Evolutionary conservation across 1,140 invertebrate species (phyloP), one percentile per base, ranked within the genome.

Genomic region (Caerostris darwini): DNA sequence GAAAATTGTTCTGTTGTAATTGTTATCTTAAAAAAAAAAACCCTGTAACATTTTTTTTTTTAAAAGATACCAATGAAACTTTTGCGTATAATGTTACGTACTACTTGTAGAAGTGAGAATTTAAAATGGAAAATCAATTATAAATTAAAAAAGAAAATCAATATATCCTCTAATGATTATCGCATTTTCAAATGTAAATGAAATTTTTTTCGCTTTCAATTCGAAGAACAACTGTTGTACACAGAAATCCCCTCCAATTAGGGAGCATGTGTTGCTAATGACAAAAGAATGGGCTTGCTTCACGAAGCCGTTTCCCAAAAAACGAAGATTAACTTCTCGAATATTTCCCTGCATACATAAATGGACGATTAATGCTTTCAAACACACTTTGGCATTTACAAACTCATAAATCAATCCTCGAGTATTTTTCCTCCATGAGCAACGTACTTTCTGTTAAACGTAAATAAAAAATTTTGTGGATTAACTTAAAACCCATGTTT

Each of bases 311-410:
- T 53, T 50, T 12, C 8, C 12, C 12, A 5, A 34, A 10, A 77
- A 77, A 50, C 34, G 12, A 34, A 77, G 71, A 77, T 77, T 50
- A 77, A 77, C 10, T 19, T 77, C 34, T 12, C 71, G 53, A 14
- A 77, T 77, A 10, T 77, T 77, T 77, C 34, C 7, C 71, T 50
- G 8, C 50, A 53, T 8, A 50, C 19, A 19, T 77, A 77, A 77
- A 77, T 77, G 71, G 50, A 50, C 50, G 12, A 50, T 77, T 77
- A 53, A 77, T 77, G 71, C 53, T 34, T 77, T 77, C 19, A 12
- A 34, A 77, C 71, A 77, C 34, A 77, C 71, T 77, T 77, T 77
- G 71, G 50, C 71, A 77, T 77, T 77, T 77, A 77, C 10, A 77
- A 77, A 77, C 3, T 50, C 71, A 34, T 77, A 77, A 77, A 77